A percentile compares a stretch with the other conserved stretches of the same genome.
These are phyloP conservation scores for Drosophila repletoides DNA, from an alignment of 1,140 invertebrate genomes.

Conservation along the genomic window DNA sequence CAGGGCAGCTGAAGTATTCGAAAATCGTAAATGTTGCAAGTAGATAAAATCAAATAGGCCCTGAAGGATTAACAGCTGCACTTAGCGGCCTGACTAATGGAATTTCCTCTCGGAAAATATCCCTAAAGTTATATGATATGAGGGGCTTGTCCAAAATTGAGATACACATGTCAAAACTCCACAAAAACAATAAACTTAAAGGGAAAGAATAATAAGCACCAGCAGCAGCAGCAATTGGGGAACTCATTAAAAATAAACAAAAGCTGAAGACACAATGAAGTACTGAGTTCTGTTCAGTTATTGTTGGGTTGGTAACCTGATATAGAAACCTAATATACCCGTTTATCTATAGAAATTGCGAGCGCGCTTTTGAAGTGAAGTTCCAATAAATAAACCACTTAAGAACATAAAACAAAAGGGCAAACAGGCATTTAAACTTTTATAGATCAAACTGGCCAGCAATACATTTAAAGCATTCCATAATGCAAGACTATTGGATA, in stretches of 20 bases:
- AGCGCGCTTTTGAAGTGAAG: slow-evolving; percentile 56
- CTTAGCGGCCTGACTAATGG: neutral
- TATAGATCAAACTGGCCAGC: slow-evolving; percentile 30
- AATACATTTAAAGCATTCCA: neutral
- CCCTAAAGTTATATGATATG: slow-evolving; percentile 17
- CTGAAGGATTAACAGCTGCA: slow-evolving; percentile 5
- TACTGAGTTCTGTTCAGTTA: slow-evolving; percentile 21
- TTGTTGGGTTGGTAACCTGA: slow-evolving; percentile 37
- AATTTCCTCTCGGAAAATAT: neutral
- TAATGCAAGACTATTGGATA: neutral
- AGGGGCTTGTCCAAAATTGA: neutral
- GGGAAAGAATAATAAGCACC: neutral
- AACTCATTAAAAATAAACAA: slow-evolving; percentile 72
- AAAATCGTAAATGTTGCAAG: no score
- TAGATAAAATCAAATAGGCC: slow-evolving; percentile 2
- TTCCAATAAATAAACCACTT: slow-evolving; percentile 55
- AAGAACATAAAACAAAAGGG: slow-evolving; percentile 29
- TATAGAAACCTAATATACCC: slow-evolving; percentile 67
- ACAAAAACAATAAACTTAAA: slow-evolving; percentile 40
- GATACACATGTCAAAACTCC: slow-evolving; percentile 66
- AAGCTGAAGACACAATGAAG: slow-evolving; percentile 35
- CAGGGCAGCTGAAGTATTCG: neutral
- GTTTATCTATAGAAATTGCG: slow-evolving; percentile 52
- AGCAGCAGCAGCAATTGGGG: slow-evolving; percentile 42
- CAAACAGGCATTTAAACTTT: slow-evolving; percentile 47